These are phyloP conservation scores for Todus mexicanus DNA, from an alignment of 2,797 vertebrate genomes.

Conservation along the genomic window DNA sequence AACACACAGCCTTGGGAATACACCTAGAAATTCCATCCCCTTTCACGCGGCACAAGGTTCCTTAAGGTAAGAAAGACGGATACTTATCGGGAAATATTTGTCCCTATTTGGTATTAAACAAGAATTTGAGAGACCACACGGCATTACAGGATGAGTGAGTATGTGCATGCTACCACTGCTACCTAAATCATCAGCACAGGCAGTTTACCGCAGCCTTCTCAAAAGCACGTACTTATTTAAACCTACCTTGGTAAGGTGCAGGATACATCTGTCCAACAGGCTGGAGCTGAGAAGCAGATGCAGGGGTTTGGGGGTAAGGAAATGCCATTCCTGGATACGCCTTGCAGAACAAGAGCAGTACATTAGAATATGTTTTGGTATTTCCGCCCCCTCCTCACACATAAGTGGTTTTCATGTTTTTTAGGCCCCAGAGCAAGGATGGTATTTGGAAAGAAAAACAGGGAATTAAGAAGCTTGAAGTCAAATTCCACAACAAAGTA, in stretches of 20 bases:
- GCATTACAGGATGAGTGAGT: background rate
- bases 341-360: constrained; percentile 61
- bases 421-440: background rate
- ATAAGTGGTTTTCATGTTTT: background rate
- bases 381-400: background rate
- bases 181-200: background rate
- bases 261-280: constrained; percentile 83
- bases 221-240: background rate
- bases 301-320: constrained; percentile 75
- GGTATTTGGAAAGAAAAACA: background rate
- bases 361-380: background rate
- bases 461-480: background rate
- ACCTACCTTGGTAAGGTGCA: constrained; percentile 86
- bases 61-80: background rate
- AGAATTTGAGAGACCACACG: background rate
- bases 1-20: background rate
- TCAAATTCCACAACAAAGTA: background rate
- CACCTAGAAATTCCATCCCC: background rate
- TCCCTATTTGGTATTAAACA: background rate
- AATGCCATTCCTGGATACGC: constrained; percentile 78
- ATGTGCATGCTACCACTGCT: background rate
- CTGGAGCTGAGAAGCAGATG: constrained; percentile 82
- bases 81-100: background rate
- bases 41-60: background rate
- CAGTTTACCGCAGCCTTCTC: background rate